Percentiles rank a stretch among this genome's conserved stretches.
phyloP scores from a whole-genome alignment of 2,797 vertebrate genomes.

The Phataginus tetradactyla region DNA sequence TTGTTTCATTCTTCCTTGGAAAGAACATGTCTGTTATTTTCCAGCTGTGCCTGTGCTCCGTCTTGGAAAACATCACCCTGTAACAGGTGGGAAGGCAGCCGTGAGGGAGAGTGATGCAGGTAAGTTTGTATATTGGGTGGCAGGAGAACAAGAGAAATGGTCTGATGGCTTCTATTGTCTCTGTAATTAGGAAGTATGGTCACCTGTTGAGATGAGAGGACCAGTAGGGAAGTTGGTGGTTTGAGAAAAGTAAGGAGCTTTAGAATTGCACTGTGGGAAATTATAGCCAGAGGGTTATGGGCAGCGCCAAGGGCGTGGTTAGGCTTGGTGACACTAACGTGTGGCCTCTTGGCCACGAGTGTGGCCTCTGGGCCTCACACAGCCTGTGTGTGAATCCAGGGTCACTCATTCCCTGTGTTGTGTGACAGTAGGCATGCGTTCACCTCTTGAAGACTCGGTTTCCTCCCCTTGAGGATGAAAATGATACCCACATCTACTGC shows the following conservation, averaged over 20 bases:
- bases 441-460: neutral
- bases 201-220: neutral
- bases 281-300: neutral
- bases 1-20: slow-evolving; percentile 82
- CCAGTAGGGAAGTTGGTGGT: too few species aligned
- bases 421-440: neutral
- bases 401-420: neutral
- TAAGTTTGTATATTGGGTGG: neutral
- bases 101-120: neutral
- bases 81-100: neutral
- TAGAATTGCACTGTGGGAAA: neutral
- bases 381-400: too few species aligned
- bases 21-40: slow-evolving; percentile 13
- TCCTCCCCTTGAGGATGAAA: neutral
- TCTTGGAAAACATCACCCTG: neutral
- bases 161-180: neutral
- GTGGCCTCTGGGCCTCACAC: neutral
- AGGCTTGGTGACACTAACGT: too few species aligned
- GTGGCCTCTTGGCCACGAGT: accelerated
- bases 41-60: neutral
- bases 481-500: accelerated
- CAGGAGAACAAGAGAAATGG: neutral
- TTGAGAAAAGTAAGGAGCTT: neutral
- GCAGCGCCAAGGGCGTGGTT: accelerated
- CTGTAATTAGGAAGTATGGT: neutral